These are phyloP conservation scores for Drosophila robusta DNA, from an alignment of 2,888 invertebrate species.

Conservation along the genomic window DNA sequence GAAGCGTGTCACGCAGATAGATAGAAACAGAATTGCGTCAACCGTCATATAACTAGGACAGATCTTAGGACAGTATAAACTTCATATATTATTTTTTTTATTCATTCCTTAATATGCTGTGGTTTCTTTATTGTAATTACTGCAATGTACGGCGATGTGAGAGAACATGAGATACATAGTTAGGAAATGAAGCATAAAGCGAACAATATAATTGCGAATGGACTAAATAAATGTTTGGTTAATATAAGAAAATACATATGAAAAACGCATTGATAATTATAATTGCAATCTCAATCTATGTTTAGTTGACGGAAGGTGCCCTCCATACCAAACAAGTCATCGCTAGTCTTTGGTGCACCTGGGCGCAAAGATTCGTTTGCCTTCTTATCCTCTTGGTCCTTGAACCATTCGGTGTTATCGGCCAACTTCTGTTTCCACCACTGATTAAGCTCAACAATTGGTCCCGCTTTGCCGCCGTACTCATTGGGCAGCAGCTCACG, in stretches of 20 bases:
- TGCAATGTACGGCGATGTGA: conserved; percentile 56
- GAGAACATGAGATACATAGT: conserved; percentile 34
- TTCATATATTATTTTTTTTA: conserved; percentile 27
- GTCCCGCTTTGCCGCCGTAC: conserved; percentile 93
- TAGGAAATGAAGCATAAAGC: conserved; percentile 69
- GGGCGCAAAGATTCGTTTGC: conserved; percentile 93
- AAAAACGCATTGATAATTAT: conserved; percentile 11
- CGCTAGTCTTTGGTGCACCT: conserved; percentile 93
- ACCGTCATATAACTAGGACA: neutral
- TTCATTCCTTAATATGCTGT: conserved; percentile 68
- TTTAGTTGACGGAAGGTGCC: conserved; percentile 94
- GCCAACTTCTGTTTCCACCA: conserved; percentile 92
- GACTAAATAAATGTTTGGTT: conserved; percentile 56
- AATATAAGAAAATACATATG: conserved; percentile 38
- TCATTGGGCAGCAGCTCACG: conserved; percentile 92
- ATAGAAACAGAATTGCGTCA: neutral
- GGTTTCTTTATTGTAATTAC: conserved; percentile 61
- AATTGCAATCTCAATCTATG: conserved; percentile 88
- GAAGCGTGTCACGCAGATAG: neutral
- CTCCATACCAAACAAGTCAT: conserved; percentile 95
- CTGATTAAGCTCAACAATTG: conserved; percentile 89
- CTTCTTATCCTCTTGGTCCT: conserved; percentile 91
- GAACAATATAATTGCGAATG: conserved; percentile 49
- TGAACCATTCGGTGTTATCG: conserved; percentile 92
- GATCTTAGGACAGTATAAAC: conserved; percentile 1